Conservation (phyloP, 2,888 invertebrate species). For the Acronicta aceris region DNA sequence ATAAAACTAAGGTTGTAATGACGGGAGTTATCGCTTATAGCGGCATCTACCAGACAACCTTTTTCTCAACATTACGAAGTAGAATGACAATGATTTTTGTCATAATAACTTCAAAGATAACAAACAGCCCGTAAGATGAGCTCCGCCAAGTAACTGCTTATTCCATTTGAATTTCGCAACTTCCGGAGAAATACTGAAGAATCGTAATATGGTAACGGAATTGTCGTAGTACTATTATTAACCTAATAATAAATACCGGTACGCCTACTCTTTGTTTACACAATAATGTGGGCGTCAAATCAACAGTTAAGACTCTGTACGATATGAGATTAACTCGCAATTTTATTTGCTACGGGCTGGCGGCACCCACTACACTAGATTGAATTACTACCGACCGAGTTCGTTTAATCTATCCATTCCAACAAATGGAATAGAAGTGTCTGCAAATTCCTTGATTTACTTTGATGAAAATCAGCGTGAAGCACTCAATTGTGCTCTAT, state of each 20-base stretch:
- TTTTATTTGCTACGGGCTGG: constrained; percentile 25
- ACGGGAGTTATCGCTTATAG: too few relatives aligned
- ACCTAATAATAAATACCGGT: constrained; percentile 31
- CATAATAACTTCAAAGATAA: too few relatives aligned
- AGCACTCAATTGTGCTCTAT: too few relatives aligned
- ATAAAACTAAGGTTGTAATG: too few relatives aligned
- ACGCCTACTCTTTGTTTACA: constrained; percentile 35
- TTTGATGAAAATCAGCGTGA: too few relatives aligned
- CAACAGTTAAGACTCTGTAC: constrained; percentile 20
- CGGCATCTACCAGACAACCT: too few relatives aligned
- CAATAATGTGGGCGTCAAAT: constrained; percentile 38
- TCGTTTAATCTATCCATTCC: neutral
- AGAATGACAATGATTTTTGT: too few relatives aligned
- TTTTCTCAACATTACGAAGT: too few relatives aligned
- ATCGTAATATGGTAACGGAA: constrained; percentile 31
- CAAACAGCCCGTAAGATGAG: too few relatives aligned
- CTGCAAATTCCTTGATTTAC: neutral
- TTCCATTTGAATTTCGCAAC: too few relatives aligned
- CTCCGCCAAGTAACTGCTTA: too few relatives aligned
- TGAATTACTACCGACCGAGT: constrained; percentile 1
- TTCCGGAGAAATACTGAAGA: constrained; percentile 16
- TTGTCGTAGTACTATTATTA: constrained; percentile 37
- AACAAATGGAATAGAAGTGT: neutral
- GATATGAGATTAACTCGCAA: constrained; percentile 35
- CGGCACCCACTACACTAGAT: constrained; percentile 15